Base-by-base conservation (phyloP, 2,888 invertebrate species). In the Caenorhabditis sulstoni region DNA sequence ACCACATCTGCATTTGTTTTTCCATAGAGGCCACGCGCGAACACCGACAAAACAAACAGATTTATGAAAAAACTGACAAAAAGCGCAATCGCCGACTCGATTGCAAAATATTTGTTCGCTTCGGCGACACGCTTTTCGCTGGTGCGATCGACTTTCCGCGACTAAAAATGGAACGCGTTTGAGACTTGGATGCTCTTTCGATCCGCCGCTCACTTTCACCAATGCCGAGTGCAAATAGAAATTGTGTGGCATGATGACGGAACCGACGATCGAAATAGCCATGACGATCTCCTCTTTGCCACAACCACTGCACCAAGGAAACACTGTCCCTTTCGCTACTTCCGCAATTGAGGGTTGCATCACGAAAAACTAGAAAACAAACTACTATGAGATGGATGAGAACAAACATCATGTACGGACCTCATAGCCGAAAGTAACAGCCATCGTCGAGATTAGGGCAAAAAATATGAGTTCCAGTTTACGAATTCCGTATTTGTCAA, bases 181-280 rank as follows among this genome's bases (percentile, higher is more conserved):
- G n/a, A n/a, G n/a, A n/a, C n/a, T 45, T 9, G 23, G 16, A 52
- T 52, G 52, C 11, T 52, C 29, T 52, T 29, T 29, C 3, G 29
- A 52, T 29, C n/a, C 29, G 5, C 9, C 2, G 49, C 44, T 22
- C 91, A 94, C 94, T 92, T 95, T 95, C 45, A 95, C 95, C 75
- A 96, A 92, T 14, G 95, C 95, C 37, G 95, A 95, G 91, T 96
- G 96, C 18, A 96, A 92, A 90, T 95, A 96, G 64, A 96, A 92
- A 92, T 96, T 96, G 90, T 96, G 95, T 0, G 96, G 96, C 95
- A 96, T 96, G 82, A 96, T 95, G 37, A 96, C 95, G 52, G 95
- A 94, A 20, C 95, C 95, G 65, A 96, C 93, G 73, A 96, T 94
- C 35, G 95, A 92, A 14, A 92, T 90, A 11, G 90, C 91, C 23